phyloP scores from a whole-genome alignment of 1,140 invertebrate species.

The Zophobas atratus region DNA sequence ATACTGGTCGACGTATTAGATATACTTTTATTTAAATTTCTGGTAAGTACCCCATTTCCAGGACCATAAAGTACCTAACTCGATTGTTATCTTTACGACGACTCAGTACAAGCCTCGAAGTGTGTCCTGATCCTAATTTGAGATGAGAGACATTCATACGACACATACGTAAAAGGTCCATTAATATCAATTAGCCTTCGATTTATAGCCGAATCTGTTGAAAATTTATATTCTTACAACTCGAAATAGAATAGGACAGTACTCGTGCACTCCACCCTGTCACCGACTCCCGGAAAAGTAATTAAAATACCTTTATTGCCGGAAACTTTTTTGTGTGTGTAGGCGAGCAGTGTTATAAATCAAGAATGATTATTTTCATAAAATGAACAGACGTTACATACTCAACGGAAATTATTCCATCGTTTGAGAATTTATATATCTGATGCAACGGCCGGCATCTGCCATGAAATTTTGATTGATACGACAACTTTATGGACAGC shows the following conservation, averaged over 20 bases:
- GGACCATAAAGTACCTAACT: neutral
- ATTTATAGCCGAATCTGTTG: constrained; percentile 40
- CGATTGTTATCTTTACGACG: constrained; percentile 22
- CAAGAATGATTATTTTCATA: constrained; percentile 25
- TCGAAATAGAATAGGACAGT: constrained; percentile 41
- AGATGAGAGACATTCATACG: constrained; percentile 39
- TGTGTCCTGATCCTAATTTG: constrained; percentile 43
- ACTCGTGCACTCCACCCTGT: constrained; percentile 25
- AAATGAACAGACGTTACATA: constrained; percentile 8
- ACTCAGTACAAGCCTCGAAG: constrained; percentile 33
- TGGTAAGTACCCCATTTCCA: too few species aligned
- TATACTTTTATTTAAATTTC: too few species aligned
- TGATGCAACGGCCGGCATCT: constrained; percentile 11
- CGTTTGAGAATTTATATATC: constrained; percentile 18
- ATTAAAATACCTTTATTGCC: constrained; percentile 54
- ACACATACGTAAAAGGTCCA: constrained; percentile 15
- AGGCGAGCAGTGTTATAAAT: constrained; percentile 26
- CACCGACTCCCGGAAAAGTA: constrained; percentile 48
- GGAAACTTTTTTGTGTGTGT: constrained; percentile 17
- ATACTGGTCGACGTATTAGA: too few species aligned
- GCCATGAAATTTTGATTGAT: constrained; percentile 11
- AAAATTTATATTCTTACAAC: constrained; percentile 25
- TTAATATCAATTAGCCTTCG: constrained; percentile 46
- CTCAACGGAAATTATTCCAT: constrained; percentile 1
- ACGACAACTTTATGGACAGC: neutral